Base-by-base conservation (phyloP, 2,888 invertebrate species). In the Parnassius apollo region DNA sequence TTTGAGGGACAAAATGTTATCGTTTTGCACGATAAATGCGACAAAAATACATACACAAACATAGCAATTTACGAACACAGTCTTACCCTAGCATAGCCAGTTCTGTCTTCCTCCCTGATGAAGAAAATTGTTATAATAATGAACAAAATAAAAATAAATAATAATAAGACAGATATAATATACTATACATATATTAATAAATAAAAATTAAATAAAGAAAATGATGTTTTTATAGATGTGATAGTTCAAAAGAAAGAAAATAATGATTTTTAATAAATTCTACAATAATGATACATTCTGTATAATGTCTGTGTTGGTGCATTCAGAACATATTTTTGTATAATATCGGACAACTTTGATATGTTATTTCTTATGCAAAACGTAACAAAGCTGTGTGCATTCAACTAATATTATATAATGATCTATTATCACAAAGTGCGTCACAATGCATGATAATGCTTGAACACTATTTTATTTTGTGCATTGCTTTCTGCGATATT, bases 41-140 rank as follows among this genome's bases (percentile, higher is more conserved):
- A 80, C 77, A 78, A 78, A 77, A 69, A 68, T 67, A 75, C 79
- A 82, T 80, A 80, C 76, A 82, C 82, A 83, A 79, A 85, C 87
- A 88, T 82, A 80, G 81, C 85, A 86, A 82, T 78, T 82, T 88
- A 87, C 76, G 79, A 88, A 89, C 87, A 86, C 85, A 78, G 71
- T 83, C 92, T 92, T 92, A 92, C 92, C 92, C 92, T 91, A 88
- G 80, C 89, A 92, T 86, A 92, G 88, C 91, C 92, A 85, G 86
- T 85, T 85, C 87, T 89, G 88, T 92, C 92, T 86, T 91, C 92
- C 91, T 92, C 92, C 92, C 92, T 92, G 91, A 91, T 91, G 87
- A 92, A 91, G 88, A 84, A 91, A 91, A 91, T 86, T 78, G 75
- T 69, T 78, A 80, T 82, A 85, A 79, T 77, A 76, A 71, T 71